Evolutionary conservation across 2,888 invertebrate species (phyloP).

Genomic region (Pseudococcus jackbeardsleyi): DNA sequence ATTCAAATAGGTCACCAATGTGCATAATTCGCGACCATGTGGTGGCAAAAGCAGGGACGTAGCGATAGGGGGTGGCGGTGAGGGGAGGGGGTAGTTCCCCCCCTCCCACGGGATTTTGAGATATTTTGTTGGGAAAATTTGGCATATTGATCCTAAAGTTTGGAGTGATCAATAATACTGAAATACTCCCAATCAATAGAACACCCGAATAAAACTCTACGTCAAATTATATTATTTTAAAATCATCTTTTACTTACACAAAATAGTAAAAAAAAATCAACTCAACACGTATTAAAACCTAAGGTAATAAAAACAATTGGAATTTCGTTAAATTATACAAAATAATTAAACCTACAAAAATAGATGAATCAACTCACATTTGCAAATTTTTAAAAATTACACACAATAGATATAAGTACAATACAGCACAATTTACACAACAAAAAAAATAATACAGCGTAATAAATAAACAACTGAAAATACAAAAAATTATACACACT

Average conservation of each 20-base stretch:
- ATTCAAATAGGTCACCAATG: too few species aligned
- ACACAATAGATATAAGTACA: background rate
- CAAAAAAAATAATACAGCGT: background rate
- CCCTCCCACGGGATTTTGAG: too few species aligned
- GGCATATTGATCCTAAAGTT: too few species aligned
- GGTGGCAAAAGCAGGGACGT: too few species aligned
- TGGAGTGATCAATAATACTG: too few species aligned
- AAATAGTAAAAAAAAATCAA: background rate
- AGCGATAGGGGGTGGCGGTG: too few species aligned
- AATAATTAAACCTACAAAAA: background rate
- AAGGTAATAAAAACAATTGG: constrained; percentile 1
- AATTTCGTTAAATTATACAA: background rate
- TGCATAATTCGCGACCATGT: too few species aligned
- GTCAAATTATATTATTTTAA: background rate
- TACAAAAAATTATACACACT: background rate
- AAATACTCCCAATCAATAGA: background rate
- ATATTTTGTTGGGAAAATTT: too few species aligned
- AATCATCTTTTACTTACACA: constrained; percentile 24
- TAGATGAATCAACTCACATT: background rate
- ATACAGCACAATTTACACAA: background rate
- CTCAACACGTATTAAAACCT: background rate
- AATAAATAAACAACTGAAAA: background rate
- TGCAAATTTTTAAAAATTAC: background rate
- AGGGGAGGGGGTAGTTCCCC: too few species aligned
- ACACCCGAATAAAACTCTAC: background rate